Percentiles rank a stretch among this genome's conserved stretches.
These are phyloP conservation scores for Brienomyrus longianalis DNA, from an alignment of 2,113 vertebrate genomes.

Conservation along the genomic window DNA sequence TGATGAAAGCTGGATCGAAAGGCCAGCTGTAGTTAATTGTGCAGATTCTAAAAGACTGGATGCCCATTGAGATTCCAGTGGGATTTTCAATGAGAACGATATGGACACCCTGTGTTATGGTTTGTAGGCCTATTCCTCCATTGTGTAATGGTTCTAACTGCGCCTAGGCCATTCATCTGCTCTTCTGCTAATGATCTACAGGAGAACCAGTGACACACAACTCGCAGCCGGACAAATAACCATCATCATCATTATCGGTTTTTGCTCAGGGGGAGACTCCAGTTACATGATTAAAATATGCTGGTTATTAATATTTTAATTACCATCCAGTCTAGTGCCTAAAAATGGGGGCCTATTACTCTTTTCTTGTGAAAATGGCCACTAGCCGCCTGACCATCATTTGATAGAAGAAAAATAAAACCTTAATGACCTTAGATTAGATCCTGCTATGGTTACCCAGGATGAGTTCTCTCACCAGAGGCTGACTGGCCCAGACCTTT, in stretches of 20 bases:
- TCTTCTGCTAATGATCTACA: background rate
- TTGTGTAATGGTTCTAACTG: background rate
- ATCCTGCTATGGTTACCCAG: background rate
- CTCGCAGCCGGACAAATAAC: background rate
- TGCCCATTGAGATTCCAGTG: background rate
- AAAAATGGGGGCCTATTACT: background rate
- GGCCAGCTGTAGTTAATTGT: background rate
- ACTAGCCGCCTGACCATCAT: background rate
- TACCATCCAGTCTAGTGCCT: background rate
- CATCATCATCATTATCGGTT: background rate
- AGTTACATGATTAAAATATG: background rate
- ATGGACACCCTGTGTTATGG: background rate
- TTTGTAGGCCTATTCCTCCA: background rate
- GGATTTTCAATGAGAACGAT: background rate
- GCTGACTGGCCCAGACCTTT: background rate
- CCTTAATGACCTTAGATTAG: background rate
- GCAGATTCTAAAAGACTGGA: background rate
- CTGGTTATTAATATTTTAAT: slow-evolving; percentile 7
- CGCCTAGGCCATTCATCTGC: background rate
- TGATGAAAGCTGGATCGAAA: background rate
- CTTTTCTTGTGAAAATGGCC: background rate
- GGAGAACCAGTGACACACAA: background rate
- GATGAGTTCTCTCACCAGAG: background rate
- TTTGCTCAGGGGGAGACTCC: background rate
- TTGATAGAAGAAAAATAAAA: background rate